Conservation (phyloP, 1,140 invertebrate genomes). For the Drosophila rufa region DNA sequence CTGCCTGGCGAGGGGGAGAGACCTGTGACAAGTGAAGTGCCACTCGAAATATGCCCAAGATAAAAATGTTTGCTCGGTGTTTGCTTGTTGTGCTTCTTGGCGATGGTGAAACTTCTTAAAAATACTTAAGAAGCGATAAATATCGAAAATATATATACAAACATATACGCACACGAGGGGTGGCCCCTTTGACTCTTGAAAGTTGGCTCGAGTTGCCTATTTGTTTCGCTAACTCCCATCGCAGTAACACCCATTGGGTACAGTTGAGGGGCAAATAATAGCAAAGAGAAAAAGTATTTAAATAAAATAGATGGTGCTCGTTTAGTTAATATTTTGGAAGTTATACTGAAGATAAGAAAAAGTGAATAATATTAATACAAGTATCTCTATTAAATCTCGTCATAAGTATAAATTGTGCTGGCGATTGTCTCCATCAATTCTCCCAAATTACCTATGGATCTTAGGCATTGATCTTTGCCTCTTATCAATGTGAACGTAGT, state of each 20-base stretch:
- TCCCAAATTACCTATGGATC: no score
- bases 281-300: no score
- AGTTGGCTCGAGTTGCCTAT: slow-evolving; percentile 75
- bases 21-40: slow-evolving; percentile 73
- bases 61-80: slow-evolving; percentile 74
- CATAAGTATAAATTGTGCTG: no score
- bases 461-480: no score
- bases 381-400: no score
- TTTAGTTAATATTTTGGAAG: no score
- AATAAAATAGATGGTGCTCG: no score
- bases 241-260: not conserved
- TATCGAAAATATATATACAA: slow-evolving; percentile 58
- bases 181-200: slow-evolving; percentile 66
- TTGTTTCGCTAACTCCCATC: slow-evolving; percentile 49
- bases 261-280: not conserved
- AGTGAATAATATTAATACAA: no score
- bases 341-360: no score
- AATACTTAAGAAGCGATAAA: slow-evolving; percentile 83
- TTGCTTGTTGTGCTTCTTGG: slow-evolving; percentile 47
- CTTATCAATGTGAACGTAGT: no score
- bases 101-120: slow-evolving; percentile 76
- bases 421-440: no score
- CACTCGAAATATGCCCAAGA: slow-evolving; percentile 74
- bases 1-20: slow-evolving; percentile 7
- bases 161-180: slow-evolving; percentile 21